Evolutionary conservation across 2,113 vertebrate species (phyloP), one percentile per base, ranked within the genome.

Genomic region (Semicossyphus pulcher): DNA sequence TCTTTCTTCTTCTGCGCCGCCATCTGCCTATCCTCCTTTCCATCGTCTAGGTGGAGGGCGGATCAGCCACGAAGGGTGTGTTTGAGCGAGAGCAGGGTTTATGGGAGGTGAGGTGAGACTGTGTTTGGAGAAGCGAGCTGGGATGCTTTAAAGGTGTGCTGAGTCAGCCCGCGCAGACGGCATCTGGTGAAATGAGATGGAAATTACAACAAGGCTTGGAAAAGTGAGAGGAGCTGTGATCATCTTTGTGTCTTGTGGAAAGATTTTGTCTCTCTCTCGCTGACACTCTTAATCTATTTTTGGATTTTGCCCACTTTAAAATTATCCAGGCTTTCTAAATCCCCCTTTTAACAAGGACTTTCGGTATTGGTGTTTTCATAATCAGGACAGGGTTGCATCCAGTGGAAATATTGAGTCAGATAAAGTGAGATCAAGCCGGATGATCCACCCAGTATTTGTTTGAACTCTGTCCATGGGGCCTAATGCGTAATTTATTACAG

Each of bases 101-200:
- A 85, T 65, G 28, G 72, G 76, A 84, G 78, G 75, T 82, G 81
- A 88, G 36, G 76, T 84, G 88, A 86, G 83, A 78, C 72, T n/a
- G 52, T 81, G 68, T 88, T 90, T 86, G 62, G 70, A 80, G 56
- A 76, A 77, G 68, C 44, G 28, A 54, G 45, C 59, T 39, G 72
- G 31, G 71, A 78, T 71, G 54, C 45, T 74, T 80, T 73, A 61
- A 65, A 76, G 72, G 81, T 72, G 72, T 66, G 80, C 76, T 78
- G 18, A 69, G 67, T 89, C 86, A 78, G 68, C 79, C 53, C 53
- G 34, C 20, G 16, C 78, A 29, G n/a, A 75, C 47, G 68, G 65
- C 83, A 14, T 77, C 45, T 60, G 64, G 20, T 34, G 36, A 61
- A 71, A 48, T 36, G 26, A 67, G 76, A 58, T 60, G 74, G 83